Base-by-base conservation (phyloP, 2,797 vertebrate genomes). In the Oreonectes daqikongensis region DNA sequence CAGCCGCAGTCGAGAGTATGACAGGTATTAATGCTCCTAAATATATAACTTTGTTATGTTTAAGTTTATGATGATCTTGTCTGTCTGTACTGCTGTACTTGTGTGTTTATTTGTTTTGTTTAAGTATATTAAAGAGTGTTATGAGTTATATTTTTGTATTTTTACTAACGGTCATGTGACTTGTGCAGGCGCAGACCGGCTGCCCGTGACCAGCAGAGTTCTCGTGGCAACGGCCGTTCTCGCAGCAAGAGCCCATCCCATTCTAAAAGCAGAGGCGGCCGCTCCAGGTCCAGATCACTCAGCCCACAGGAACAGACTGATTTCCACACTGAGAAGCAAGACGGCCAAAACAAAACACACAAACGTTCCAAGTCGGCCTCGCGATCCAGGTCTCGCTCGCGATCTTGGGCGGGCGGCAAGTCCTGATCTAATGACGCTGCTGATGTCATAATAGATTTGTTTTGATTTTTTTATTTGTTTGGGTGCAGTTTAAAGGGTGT, bases 351-450 rank as follows among this genome's bases (percentile, higher is more conserved):
- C 88, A 95, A 96, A 88, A 93, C 92, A 57, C 94, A 90, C 81
- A 91, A 92, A 85, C 93, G 93, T 89, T 96, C 95, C 86, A 89
- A 94, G 86, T 96, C 96, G 78, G 93, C 93, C 87, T 94, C 70
- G 1, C 84, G 88, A 0, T 91, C 95, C 48, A 94, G 94, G 74
- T 97, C 95, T 40, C 91, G 94, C 83, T 97, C 95, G 28, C 89
- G 95, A 81, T 97, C 96, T 68, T 96, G 95, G 95, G 95, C 95
- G 78, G 96, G 94, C 86, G 94, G 94, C 86, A 96, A 96, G 86
- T 96, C 95, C 84, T 95, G 95, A 89, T 42, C 1, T 42, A 11
- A 42, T 94, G 94, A 84, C 95, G 20, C 20, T 52, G 2, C 9
- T 24, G 20, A 12, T 24, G 11, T 53, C 22, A 53, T 53, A 24